Evolutionary conservation across 1,140 invertebrate genomes (phyloP), one percentile per base, ranked within the genome.

Genomic region (Brachionus koreanus): DNA sequence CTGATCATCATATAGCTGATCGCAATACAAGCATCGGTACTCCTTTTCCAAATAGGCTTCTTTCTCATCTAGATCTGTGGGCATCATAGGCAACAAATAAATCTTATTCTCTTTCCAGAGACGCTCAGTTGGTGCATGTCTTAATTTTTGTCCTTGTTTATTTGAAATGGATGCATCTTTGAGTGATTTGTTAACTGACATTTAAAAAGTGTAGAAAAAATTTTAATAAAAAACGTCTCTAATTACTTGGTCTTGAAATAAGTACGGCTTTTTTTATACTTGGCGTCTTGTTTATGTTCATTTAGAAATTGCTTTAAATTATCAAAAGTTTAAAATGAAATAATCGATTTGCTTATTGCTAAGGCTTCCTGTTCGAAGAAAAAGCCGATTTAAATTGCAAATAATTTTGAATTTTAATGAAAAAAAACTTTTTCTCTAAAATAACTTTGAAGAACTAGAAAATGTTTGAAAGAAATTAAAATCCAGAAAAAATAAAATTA

Each of bases 11-110:
- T 19, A 79, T 1, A 79, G 33, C 25, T 79, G 35, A n/a, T 79
- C 76, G 35, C 76, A 79, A 25, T 57, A 57, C n/a, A 16, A 79
- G 25, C 76, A 79, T 10, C 76, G n/a, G 33, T 79, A 79, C 37
- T 79, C 76, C 35, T 79, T 79, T 79, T 79, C 76, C 33, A 61
- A 25, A 61, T 79, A 79, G 2, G 61, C 49, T 12, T 74, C 69
- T 74, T 74, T 74, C 13, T 74, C 69, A 19, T 74, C 69, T 5
- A 46, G 1, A 19, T 74, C 69, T 25, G 25, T 74, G 19, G 69
- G 69, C 69, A 74, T 74, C 33, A 74, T 46, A 7, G 69, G 69
- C 39, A 74, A 29, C 39, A 46, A 46, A n/a, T 46, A 74, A 9
- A 35, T 74, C 23, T 74, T 74, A 12, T 23, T 46, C 19, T 74